These are phyloP conservation scores for Epinotia ramella DNA, from an alignment of 2,888 invertebrate genomes.

Conservation along the genomic window DNA sequence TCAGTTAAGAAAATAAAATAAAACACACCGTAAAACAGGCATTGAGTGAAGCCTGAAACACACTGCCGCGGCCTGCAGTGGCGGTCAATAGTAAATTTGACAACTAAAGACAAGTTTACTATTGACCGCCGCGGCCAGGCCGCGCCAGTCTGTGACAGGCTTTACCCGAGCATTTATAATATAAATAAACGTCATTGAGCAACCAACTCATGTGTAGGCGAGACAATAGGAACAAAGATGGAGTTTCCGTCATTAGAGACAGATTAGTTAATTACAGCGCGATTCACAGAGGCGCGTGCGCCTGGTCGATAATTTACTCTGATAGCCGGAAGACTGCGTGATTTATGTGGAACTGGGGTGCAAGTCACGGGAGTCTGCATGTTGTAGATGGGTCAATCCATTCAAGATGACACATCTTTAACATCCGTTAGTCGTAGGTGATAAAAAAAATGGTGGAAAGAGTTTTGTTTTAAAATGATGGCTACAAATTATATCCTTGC, in stretches of 20 bases:
- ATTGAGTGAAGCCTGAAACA: no score
- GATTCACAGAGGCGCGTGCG: slow-evolving; percentile 47
- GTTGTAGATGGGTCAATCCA: background rate
- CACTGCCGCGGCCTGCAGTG: no score
- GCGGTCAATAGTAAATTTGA: no score
- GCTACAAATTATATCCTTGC: no score
- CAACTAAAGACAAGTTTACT: no score
- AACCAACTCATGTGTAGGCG: background rate
- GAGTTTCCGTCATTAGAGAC: slow-evolving; percentile 35
- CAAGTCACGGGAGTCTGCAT: slow-evolving; percentile 43
- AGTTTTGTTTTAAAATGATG: no score
- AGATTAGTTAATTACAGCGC: slow-evolving; percentile 35
- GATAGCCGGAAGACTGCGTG: slow-evolving; percentile 56
- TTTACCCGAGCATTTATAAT: background rate
- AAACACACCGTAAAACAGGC: no score
- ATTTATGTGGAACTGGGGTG: slow-evolving; percentile 52
- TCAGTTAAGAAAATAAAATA: background rate
- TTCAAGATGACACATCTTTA: no score
- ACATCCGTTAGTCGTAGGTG: no score
- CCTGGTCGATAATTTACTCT: slow-evolving; percentile 51
- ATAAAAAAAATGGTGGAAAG: no score
- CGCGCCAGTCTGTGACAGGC: no score
- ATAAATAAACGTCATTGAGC: background rate
- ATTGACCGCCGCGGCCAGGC: no score
- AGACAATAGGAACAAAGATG: slow-evolving; percentile 19